Evolutionary conservation across 30 jellyfish, hydroid and myxozoan species (phyloP).

Genomic region (Turritopsis rubra): DNA sequence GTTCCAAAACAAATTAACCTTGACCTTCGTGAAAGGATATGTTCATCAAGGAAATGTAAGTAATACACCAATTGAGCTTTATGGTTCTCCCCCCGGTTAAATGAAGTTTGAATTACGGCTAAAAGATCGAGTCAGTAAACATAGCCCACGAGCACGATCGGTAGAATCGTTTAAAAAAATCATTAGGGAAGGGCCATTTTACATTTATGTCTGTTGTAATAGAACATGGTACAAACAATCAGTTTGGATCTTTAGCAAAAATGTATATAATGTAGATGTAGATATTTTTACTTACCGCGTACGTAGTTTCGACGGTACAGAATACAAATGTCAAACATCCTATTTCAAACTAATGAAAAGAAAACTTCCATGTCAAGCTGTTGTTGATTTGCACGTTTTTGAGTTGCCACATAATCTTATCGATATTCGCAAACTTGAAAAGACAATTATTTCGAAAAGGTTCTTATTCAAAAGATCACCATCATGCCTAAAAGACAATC

Average conservation of each 20-base stretch:
- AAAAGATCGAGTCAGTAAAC: too few relatives aligned
- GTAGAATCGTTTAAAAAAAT: too few relatives aligned
- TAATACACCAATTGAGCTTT: too few relatives aligned
- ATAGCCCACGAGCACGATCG: too few relatives aligned
- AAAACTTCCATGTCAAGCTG: slow-evolving; percentile 8
- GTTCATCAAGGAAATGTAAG: too few relatives aligned
- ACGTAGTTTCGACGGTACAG: neutral
- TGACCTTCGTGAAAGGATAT: too few relatives aligned
- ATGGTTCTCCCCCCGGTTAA: too few relatives aligned
- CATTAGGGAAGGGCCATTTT: slow-evolving; percentile 9
- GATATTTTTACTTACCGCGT: neutral
- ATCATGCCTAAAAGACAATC: slow-evolving; percentile 28
- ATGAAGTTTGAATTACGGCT: too few relatives aligned
- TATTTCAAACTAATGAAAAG: neutral
- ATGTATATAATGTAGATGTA: neutral
- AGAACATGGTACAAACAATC: neutral
- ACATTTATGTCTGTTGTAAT: neutral
- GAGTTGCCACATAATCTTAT: neutral
- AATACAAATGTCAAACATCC: neutral
- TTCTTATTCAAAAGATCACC: slow-evolving; percentile 11
- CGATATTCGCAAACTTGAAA: too few relatives aligned
- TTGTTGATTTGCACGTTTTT: neutral
- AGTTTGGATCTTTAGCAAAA: neutral
- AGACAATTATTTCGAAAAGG: slow-evolving; percentile 11
- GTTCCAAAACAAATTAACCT: too few relatives aligned